Percentiles rank a stretch among this genome's conserved stretches.
Conservation (phyloP, 2,113 vertebrate species). For the Rhabdornis inornatus region DNA sequence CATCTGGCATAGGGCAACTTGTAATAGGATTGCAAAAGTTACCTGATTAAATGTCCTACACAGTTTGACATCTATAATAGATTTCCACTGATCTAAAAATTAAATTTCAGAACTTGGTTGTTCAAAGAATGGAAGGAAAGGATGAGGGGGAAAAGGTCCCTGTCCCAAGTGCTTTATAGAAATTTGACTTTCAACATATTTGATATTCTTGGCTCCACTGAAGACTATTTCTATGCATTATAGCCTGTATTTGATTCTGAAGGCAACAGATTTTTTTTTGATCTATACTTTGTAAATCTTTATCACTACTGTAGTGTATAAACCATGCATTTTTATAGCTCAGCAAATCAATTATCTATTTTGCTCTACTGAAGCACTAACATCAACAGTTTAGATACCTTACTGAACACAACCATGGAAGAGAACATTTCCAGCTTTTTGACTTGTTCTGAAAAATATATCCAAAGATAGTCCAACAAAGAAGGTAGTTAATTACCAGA, state of each 20-base stretch:
- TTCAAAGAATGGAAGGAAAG: neutral
- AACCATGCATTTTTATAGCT: neutral
- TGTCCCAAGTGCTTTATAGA: neutral
- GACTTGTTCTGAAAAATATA: neutral
- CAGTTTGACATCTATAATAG: neutral
- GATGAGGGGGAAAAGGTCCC: neutral
- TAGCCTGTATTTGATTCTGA: neutral
- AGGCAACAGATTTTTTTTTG: neutral
- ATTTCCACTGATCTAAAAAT: constrained; percentile 23
- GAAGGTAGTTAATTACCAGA: neutral
- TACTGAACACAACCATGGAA: neutral
- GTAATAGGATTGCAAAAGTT: neutral
- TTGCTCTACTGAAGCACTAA: neutral
- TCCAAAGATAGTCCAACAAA: neutral
- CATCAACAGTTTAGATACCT: neutral
- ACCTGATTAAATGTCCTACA: neutral
- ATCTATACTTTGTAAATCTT: neutral
- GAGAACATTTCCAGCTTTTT: neutral
- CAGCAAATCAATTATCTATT: neutral
- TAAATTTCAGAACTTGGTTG: neutral
- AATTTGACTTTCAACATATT: neutral
- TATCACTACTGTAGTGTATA: neutral
- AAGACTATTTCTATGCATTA: neutral
- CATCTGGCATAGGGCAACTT: neutral
- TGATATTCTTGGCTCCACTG: neutral